Percentiles rank a stretch among this genome's conserved stretches.
Conservation (phyloP, 2,113 vertebrate genomes). For the Harpagus bidentatus region DNA sequence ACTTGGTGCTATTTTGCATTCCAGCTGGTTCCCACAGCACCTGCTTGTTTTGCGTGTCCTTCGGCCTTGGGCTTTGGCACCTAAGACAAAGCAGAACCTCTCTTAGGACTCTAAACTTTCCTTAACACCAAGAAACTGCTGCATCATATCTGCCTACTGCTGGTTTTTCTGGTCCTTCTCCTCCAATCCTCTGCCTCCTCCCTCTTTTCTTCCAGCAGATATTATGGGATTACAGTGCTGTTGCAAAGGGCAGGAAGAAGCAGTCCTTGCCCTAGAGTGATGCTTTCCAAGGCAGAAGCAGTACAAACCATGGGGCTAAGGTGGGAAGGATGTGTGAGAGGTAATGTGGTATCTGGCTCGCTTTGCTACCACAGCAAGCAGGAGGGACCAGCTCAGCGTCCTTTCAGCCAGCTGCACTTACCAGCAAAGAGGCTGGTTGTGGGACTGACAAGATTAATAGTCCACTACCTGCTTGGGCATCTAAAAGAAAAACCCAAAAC, state of each 20-base stretch:
- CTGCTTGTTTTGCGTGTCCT: accelerated
- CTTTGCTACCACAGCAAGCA: neutral
- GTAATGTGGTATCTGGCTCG: accelerated
- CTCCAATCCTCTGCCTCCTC: neutral
- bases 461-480: neutral
- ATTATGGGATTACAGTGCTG: neutral
- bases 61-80: neutral
- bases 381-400: neutral
- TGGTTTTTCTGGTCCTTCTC: neutral
- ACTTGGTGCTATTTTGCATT: neutral
- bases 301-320: accelerated
- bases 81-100: neutral
- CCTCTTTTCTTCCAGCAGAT: neutral
- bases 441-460: neutral
- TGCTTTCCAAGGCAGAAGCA: neutral
- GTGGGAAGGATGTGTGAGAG: neutral
- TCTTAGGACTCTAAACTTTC: neutral
- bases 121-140: neutral
- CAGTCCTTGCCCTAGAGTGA: neutral
- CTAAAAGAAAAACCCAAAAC: neutral
- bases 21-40: neutral
- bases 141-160: neutral
- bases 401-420: neutral
- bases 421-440: neutral
- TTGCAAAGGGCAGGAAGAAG: neutral